Conservation (phyloP, 2,888 invertebrate species). For the Luperina testacea region DNA sequence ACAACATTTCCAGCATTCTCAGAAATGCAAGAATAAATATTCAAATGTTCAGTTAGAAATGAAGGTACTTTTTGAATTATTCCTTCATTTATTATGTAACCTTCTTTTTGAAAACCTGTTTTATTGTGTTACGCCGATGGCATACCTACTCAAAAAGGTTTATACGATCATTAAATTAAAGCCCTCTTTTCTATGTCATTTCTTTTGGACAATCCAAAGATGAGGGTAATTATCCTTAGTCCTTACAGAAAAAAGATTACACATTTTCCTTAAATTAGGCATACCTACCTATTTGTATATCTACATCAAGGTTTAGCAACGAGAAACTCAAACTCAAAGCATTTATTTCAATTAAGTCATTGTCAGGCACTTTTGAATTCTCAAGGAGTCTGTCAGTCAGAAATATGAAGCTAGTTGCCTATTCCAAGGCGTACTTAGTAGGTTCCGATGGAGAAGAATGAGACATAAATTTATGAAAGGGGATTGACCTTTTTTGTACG, state of each 20-base stretch:
- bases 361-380: background rate
- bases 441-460: too few species aligned
- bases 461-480: background rate
- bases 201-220: background rate
- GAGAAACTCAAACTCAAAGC: background rate
- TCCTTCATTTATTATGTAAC: background rate
- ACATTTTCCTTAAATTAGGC: background rate
- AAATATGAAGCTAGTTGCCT: background rate
- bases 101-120: background rate
- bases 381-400: background rate
- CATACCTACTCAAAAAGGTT: conserved; percentile 5
- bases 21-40: conserved; percentile 15
- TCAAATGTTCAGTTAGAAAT: background rate
- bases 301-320: too few species aligned
- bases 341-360: background rate
- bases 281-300: background rate
- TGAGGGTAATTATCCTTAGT: conserved; percentile 5
- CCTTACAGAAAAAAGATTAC: background rate
- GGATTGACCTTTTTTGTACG: too few species aligned
- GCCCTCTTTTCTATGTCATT: background rate
- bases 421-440: background rate
- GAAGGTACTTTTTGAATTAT: background rate
- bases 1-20: conserved; percentile 14
- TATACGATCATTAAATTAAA: background rate
- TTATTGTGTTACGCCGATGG: background rate